Evolutionary conservation across 37 sponge, comb jelly and placozoan genomes (phyloP).

Genomic region (Tethya wilhelma): DNA sequence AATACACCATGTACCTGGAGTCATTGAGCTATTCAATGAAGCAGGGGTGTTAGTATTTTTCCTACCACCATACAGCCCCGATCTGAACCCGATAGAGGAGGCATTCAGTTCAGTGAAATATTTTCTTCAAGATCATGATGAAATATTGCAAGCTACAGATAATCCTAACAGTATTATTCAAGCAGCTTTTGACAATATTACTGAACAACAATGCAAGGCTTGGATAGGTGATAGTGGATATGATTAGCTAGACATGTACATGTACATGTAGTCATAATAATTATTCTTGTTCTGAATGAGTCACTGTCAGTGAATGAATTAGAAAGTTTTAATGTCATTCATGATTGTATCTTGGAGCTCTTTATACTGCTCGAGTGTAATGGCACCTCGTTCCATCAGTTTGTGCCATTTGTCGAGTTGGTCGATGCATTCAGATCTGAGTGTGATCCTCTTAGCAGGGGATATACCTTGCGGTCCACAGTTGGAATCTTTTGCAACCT

Average conservation of each 20-base stretch:
- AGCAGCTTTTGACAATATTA: slow-evolving; percentile 39
- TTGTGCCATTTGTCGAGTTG: slow-evolving; percentile 53
- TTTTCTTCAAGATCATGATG: slow-evolving; percentile 47
- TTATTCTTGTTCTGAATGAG: neutral
- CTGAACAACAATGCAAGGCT: neutral
- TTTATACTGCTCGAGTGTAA: slow-evolving; percentile 22
- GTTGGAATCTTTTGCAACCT: neutral
- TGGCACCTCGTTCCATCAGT: slow-evolving; percentile 35
- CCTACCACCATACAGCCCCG: slow-evolving; percentile 53
- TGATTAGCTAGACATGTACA: neutral
- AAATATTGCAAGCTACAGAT: slow-evolving; percentile 7
- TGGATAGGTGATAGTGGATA: slow-evolving; percentile 36
- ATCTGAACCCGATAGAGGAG: slow-evolving; percentile 54
- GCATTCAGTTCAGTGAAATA: slow-evolving; percentile 34
- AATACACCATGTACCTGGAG: slow-evolving; percentile 37
- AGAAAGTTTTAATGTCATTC: slow-evolving; percentile 43
- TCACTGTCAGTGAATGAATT: neutral
- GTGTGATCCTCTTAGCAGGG: slow-evolving; percentile 26
- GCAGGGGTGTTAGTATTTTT: slow-evolving; percentile 33
- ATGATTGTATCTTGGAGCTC: slow-evolving; percentile 36
- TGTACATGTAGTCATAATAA: slow-evolving; percentile 1
- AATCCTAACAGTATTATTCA: slow-evolving; percentile 21
- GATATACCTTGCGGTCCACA: slow-evolving; percentile 4
- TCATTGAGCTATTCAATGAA: neutral
- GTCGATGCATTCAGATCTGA: slow-evolving; percentile 39